Base-by-base conservation (phyloP, 2,113 vertebrate genomes). In the Syngnathus floridae region DNA sequence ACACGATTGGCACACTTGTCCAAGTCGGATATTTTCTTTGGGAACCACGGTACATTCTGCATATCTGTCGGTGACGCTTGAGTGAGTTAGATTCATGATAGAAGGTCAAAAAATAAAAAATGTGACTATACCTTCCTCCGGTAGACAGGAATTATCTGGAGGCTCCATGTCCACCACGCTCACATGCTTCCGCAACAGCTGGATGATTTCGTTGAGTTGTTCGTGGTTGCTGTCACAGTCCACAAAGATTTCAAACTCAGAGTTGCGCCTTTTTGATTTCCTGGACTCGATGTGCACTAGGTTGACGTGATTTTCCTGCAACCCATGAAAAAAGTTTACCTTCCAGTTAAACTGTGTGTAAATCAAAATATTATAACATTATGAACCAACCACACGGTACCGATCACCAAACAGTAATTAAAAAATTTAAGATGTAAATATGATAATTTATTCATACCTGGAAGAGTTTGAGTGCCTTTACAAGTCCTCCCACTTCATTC, bases 171-270 rank as follows among this genome's bases (percentile, higher is more conserved):
- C 93, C 1, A 99, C 86, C 35, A 95, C 37, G 1, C 82, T 96
- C 60, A 92, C 92, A 0, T 98, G 94, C 74, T 93, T 93, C 68
- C 90, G 91, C 66, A 99, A 88, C 63, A 98, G 85, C 45, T 95
- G 94, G 80, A 96, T 93, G 75, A 99, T 91, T 73, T 98, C 94
- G 26, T 92, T 94, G 77, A 98, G 81, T 74, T 98, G 94, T 75
- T 98, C 94, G 40, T 93, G 90, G 86, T 92, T 92, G 78, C 94
- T 97, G 89, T 98, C 95, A 64, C 96, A 98, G 82, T 98, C 95
- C 82, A 99, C 90, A 38, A 97, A 95, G 71, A 99, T 95, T 84
- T 99, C 97, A 60, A 98, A 96, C 84, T 98, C 97, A 0, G 96
- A 98, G 89, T 92, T 97, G 76, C 93, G 92, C 81, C 94, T 90